Base-by-base conservation (phyloP, 2,888 invertebrate genomes). In the Thecophora atra region DNA sequence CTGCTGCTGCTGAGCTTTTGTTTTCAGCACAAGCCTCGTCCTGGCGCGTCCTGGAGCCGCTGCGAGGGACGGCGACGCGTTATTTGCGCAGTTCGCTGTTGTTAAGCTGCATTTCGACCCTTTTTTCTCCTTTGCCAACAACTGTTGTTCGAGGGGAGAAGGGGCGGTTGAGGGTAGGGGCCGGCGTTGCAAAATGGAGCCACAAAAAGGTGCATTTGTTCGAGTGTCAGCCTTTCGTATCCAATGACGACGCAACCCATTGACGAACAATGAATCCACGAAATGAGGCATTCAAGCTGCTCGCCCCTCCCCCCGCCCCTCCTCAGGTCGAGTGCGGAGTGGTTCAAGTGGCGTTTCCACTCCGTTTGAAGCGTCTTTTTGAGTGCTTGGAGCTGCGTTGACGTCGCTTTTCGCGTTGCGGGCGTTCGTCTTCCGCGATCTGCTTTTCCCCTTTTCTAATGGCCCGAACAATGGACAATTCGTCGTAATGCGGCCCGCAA, bases 121-220 rank as follows among this genome's bases (percentile, higher is more conserved):
- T 54, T 54, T 21, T 19, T 54, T 54, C 44, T 63, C 3, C 52
- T 47, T 54, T 8, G 11, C 6, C 58, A 42, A 65, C 62, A 69
- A 51, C 28, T 37, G 37, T 37, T 30, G 5, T 30, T 8, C 4
- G 30, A 6, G 30, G 37, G 7, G 37, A 37, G 11, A 0, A 2
- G 37, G 37, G 24, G 15, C 1, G 21, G 42, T 37, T 30, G 28
- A 24, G 54, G 51, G 54, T 56, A 19, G 28, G 54, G n/a, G 63
- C 37, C 64, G 64, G 64, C 62, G 47, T 52, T 62, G 54, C 52
- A 70, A 70, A 70, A 62, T 51, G 62, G 54, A 68, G 37, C 37
- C 56, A 56, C 56, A 26, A 13, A 21, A 44, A 24, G 26, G 28
- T 68, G 54, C 5, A 17, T 56, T 6, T 56, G 56, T 56, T 2